Evolutionary conservation across 2,797 vertebrate genomes (phyloP).

Genomic region (Benthosema pterotum): DNA sequence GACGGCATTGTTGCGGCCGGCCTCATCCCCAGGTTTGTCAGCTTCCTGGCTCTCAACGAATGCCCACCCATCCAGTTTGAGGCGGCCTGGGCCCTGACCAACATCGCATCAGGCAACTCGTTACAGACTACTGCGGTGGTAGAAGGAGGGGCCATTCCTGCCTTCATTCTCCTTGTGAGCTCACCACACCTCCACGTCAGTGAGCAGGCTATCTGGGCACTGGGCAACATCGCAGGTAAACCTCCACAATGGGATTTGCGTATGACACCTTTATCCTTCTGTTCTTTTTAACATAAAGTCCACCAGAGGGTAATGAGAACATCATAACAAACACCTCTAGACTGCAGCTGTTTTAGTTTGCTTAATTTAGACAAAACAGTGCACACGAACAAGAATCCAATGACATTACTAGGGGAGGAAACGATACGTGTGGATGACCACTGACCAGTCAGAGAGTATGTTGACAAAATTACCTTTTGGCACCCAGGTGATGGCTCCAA

Average conservation of each 20-base stretch:
- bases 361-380: no score
- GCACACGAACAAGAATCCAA: no score
- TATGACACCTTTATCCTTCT: neutral
- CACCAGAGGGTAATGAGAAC: no score
- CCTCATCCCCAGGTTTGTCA: constrained; percentile 88
- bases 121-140: constrained; percentile 93
- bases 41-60: constrained; percentile 83
- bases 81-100: constrained; percentile 94
- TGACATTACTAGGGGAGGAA: no score
- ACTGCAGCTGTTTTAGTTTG: no score
- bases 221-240: constrained; percentile 95
- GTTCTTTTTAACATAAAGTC: neutral
- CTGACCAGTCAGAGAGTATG: no score
- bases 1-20: constrained; percentile 88
- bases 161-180: constrained; percentile 87
- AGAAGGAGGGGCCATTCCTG: constrained; percentile 89
- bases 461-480: constrained; percentile 1
- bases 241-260: neutral
- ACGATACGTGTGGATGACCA: no score
- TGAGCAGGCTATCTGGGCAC: constrained; percentile 94
- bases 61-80: constrained; percentile 94
- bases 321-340: no score
- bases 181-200: constrained; percentile 91
- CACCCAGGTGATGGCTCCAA: constrained; percentile 88
- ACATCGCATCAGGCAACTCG: constrained; percentile 93